Base-by-base conservation (phyloP, 2,797 vertebrate species). In the Acanthurus leucopareius region DNA sequence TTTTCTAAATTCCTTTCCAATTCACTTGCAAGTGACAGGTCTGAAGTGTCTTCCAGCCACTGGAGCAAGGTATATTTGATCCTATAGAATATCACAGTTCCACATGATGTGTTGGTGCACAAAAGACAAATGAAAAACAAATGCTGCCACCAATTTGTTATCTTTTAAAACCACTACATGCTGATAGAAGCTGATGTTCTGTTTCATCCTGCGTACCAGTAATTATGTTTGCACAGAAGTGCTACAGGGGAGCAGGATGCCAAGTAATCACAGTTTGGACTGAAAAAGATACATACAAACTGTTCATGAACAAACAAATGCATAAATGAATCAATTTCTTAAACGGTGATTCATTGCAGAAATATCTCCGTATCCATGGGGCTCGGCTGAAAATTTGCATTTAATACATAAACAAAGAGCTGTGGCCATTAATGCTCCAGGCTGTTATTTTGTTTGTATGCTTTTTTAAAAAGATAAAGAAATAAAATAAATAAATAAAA, bases 141-240 rank as follows among this genome's bases (percentile, higher is more conserved):
- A 14, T 4, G 10, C 49, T 4, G 25, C 20, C 14, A 56, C 7
- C 20, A 59, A 40, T 59, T 44, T 16, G 25, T 45, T 0, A 4
- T 64, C 9, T 40, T 38, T 22, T 66, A n/a, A 22, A 73, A 64
- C 13, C 28, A 47, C 22, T 5, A 28, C n/a, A 64, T 42, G 66
- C 67, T 75, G 58, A 64, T 72, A 22, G 42, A 56, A 38, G 74
- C 63, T 72, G 64, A 52, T 91, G 88, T 79, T 83, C 72, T 76
- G 87, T 91, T 90, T 84, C 82, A 51, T 63, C 83, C 77, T 65
- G 73, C 78, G 60, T 54, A 53, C 19, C 57, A 60, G 62, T 53
- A 73, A 73, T 35, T 35, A 35, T 35, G 32, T 35, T 19, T 14
- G 17, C 17, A n/a, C 15, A 49, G 11, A 84, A 59, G 56, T 48